Percentiles rank a stretch among this genome's conserved stretches.
Evolutionary conservation across 2,113 vertebrate species (phyloP).

Genomic region (Neofelis nebulosa): DNA sequence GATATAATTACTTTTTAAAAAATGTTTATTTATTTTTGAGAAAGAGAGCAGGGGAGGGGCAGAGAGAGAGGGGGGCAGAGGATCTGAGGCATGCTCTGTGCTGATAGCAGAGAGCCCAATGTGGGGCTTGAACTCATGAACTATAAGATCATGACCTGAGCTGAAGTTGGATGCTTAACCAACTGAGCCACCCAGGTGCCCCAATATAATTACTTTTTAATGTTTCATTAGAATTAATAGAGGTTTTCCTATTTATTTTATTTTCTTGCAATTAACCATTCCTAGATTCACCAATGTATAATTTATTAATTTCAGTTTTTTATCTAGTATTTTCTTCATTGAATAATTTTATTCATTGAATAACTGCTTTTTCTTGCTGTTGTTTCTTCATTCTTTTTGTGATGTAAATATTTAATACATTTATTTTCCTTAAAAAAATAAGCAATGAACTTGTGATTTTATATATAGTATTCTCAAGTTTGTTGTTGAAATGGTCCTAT

Average conservation of each 20-base stretch:
- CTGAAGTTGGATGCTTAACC: too few species aligned
- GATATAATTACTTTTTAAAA: too few species aligned
- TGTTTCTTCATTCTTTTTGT: not conserved
- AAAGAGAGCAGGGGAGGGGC: too few species aligned
- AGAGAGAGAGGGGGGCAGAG: too few species aligned
- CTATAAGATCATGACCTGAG: too few species aligned
- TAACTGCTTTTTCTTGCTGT: not conserved
- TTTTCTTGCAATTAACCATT: not conserved
- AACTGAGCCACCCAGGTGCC: too few species aligned
- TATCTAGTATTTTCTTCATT: not conserved
- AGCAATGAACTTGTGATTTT: not conserved
- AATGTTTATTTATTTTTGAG: too few species aligned
- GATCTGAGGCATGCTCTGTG: too few species aligned
- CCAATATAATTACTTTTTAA: not conserved
- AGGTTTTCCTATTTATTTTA: not conserved
- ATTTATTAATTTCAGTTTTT: not conserved
- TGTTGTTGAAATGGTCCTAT: not conserved
- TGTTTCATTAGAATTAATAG: not conserved
- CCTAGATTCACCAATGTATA: not conserved
- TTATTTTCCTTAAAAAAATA: not conserved
- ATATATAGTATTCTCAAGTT: not conserved
- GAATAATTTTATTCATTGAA: not conserved
- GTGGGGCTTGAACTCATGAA: too few species aligned
- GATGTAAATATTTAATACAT: not conserved
- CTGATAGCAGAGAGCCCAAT: too few species aligned